Percentiles rank a stretch among this genome's conserved stretches.
phyloP scores from a whole-genome alignment of 2,113 vertebrate genomes.

The Psilopogon haemacephalus region DNA sequence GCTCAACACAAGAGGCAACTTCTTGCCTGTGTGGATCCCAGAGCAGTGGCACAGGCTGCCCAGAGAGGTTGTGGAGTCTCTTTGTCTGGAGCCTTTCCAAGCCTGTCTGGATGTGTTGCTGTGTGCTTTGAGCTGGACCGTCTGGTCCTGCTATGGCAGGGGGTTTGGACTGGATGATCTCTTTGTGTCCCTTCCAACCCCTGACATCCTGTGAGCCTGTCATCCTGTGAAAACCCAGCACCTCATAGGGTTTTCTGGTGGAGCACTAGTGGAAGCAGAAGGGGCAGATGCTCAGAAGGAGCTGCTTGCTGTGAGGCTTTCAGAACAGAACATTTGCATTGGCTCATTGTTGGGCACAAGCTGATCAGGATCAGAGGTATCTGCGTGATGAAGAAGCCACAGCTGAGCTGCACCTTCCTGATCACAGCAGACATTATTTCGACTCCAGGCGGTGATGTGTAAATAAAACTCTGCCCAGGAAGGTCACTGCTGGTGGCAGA shows the following conservation, averaged over 20 bases:
- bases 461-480: background rate
- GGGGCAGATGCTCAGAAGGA: fast-evolving
- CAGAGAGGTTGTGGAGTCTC: no score
- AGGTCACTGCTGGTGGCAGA: background rate
- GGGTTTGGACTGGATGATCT: no score
- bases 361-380: background rate
- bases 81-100: no score
- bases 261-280: background rate
- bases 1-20: no score
- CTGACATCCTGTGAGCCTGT: no score
- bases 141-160: no score
- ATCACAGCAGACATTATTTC: background rate
- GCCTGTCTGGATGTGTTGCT: no score
- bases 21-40: no score
- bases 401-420: background rate
- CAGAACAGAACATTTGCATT: background rate
- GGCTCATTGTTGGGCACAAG: background rate
- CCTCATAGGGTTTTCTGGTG: fast-evolving
- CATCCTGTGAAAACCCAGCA: background rate
- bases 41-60: no score
- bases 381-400: background rate
- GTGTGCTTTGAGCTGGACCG: no score
- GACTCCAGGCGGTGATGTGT: background rate
- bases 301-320: background rate
- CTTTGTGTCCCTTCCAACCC: no score